These are phyloP conservation scores for Lutjanus campechanus DNA, from an alignment of 2,797 vertebrate species.

Conservation along the genomic window DNA sequence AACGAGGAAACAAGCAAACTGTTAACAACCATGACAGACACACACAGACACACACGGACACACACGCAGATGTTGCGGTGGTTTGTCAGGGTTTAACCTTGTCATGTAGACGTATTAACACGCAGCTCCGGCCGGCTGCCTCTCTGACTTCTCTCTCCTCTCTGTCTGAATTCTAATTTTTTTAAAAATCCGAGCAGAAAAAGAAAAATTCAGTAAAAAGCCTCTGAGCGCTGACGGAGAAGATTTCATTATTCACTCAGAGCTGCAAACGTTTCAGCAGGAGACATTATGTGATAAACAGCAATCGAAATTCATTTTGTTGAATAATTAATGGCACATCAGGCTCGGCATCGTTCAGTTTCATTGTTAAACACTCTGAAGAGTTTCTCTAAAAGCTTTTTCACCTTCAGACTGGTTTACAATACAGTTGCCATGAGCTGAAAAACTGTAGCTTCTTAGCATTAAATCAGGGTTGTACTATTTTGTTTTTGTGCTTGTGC, in stretches of 20 bases:
- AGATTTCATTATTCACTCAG: not conserved
- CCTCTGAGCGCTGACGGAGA: not conserved
- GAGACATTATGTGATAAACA: not conserved
- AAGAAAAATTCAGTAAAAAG: not conserved
- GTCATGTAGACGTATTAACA: slow-evolving; percentile 20
- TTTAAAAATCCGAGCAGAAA: slow-evolving; percentile 18
- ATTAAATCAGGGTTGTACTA: not conserved
- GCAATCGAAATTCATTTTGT: not conserved
- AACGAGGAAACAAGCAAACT: slow-evolving; percentile 11
- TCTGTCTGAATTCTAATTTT: slow-evolving; percentile 1
- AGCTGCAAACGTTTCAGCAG: not conserved
- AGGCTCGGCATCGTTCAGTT: not conserved
- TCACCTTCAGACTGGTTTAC: not conserved
- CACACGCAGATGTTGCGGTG: not conserved
- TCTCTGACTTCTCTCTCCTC: not conserved
- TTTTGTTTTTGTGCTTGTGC: not conserved
- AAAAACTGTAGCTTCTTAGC: not conserved
- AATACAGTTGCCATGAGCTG: not conserved
- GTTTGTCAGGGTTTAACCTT: slow-evolving; percentile 12
- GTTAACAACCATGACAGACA: slow-evolving; percentile 2
- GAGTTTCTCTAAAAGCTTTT: not conserved
- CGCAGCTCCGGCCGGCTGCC: slow-evolving; percentile 5
- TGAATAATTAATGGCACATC: slow-evolving; percentile 11
- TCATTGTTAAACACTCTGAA: not conserved
- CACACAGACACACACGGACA: slow-evolving; percentile 20